Evolutionary conservation across 2,888 invertebrate species (phyloP).

Genomic region (Theristus sp.): DNA sequence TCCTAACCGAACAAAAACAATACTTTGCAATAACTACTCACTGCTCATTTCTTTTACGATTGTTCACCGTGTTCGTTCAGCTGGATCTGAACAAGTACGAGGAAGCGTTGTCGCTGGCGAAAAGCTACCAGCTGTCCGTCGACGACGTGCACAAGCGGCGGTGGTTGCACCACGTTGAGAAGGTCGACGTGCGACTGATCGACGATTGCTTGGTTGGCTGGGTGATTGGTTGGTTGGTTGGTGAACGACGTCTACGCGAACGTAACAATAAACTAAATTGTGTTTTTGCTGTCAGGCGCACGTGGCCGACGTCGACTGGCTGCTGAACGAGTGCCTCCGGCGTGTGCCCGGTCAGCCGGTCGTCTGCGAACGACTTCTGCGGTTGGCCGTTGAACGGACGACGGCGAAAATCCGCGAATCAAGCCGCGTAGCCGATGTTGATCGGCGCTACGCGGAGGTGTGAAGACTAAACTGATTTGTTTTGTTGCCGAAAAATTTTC

Average conservation of each 20-base stretch:
- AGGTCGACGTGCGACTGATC: background rate
- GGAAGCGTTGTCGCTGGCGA: background rate
- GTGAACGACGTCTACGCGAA: too few species aligned
- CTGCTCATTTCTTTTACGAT: too few species aligned
- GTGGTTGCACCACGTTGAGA: background rate
- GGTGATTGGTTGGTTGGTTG: too few species aligned
- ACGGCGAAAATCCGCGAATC: background rate
- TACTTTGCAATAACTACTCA: too few species aligned
- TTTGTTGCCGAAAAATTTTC: too few species aligned
- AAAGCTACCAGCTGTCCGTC: background rate
- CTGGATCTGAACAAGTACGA: background rate
- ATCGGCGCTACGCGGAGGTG: too few species aligned
- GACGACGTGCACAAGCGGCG: background rate
- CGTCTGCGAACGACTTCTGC: background rate
- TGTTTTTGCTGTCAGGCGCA: too few species aligned
- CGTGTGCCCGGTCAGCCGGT: background rate
- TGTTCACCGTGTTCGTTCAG: too few species aligned
- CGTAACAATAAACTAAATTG: too few species aligned
- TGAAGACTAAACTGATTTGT: too few species aligned
- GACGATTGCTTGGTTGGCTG: background rate
- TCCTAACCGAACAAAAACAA: too few species aligned
- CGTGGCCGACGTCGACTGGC: background rate
- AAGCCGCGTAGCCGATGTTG: too few species aligned
- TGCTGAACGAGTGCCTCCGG: background rate
- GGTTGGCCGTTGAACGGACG: background rate